Conservation (phyloP, 2,113 vertebrate genomes). For the Hydrolagus affinis region DNA sequence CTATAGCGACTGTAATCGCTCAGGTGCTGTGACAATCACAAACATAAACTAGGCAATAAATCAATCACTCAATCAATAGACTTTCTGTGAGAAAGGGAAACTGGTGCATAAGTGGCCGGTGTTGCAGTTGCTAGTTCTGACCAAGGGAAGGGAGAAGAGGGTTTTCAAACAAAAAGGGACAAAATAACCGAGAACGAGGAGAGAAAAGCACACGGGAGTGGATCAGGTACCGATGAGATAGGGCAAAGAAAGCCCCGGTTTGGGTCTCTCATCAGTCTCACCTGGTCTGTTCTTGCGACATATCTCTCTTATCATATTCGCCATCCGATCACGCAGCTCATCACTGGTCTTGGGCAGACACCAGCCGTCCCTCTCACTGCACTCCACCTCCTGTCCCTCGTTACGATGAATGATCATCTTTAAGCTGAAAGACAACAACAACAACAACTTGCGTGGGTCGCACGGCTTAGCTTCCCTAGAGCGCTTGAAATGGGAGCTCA, state of each 20-base stretch:
- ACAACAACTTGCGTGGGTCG: no score
- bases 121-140: background rate
- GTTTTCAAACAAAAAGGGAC: background rate
- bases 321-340: constrained; percentile 78
- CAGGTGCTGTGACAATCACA: no score
- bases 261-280: constrained; percentile 37
- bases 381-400: constrained; percentile 54
- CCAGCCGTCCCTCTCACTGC: constrained; percentile 87
- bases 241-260: background rate
- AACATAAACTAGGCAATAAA: background rate
- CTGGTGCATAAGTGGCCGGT: background rate
- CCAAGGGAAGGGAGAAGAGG: background rate
- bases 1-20: no score
- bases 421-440: constrained; percentile 54
- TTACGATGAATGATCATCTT: constrained; percentile 68
- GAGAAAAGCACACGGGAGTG: no score
- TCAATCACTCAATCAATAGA: background rate
- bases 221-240: no score
- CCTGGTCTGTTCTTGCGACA: constrained; percentile 65
- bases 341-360: constrained; percentile 78
- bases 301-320: constrained; percentile 76
- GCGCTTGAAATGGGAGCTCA: no score
- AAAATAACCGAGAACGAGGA: no score
- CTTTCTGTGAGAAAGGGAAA: background rate
- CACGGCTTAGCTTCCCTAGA: no score